Evolutionary conservation across 2,797 vertebrate species (phyloP).

Genomic region (Distichodus sexfasciatus): DNA sequence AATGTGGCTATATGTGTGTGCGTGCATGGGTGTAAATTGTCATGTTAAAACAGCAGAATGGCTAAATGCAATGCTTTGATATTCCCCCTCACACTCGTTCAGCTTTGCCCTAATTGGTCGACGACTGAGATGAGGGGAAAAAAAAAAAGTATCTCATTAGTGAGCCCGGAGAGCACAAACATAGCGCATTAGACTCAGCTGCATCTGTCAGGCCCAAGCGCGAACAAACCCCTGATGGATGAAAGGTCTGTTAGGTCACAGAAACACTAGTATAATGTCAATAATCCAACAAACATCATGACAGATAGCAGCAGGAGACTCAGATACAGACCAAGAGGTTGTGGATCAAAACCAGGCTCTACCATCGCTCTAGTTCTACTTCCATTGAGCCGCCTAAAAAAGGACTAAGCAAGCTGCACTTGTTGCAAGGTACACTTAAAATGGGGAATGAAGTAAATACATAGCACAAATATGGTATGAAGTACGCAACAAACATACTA

Average conservation of each 20-base stretch:
- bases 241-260: constrained; percentile 4
- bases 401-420: no score
- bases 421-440: no score
- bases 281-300: no score
- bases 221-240: constrained; percentile 38
- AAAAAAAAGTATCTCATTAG: constrained; percentile 51
- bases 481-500: no score
- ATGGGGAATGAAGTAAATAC: no score
- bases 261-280: neutral
- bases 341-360: no score
- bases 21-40: neutral
- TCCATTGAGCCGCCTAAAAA: no score
- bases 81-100: constrained; percentile 37
- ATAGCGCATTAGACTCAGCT: constrained; percentile 13
- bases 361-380: no score
- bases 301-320: no score
- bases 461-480: no score
- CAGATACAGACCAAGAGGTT: no score
- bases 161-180: constrained; percentile 24
- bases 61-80: constrained; percentile 35
- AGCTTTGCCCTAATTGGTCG: constrained; percentile 41
- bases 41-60: neutral
- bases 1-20: neutral
- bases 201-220: constrained; percentile 23
- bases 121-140: constrained; percentile 47